A percentile compares a stretch with the other conserved stretches of the same genome.
These are phyloP conservation scores for Acromyrmex echinatior DNA, from an alignment of 1,140 invertebrate species.

Conservation along the genomic window DNA sequence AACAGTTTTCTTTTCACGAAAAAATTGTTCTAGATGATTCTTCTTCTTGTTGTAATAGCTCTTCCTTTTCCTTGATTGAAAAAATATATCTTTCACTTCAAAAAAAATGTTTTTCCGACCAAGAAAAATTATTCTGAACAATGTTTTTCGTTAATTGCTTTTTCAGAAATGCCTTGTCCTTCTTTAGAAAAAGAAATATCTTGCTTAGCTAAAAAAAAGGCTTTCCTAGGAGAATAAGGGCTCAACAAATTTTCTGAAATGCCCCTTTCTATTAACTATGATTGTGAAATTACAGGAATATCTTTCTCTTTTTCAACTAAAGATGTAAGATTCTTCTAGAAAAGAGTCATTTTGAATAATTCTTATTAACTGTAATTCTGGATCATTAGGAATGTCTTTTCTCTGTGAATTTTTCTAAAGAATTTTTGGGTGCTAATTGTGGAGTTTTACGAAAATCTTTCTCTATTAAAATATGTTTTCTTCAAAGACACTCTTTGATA, in stretches of 20 bases:
- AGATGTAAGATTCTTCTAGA: conserved; percentile 9
- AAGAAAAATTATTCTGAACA: not conserved
- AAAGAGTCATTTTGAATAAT: not conserved
- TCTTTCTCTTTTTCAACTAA: not conserved
- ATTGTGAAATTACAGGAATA: not conserved
- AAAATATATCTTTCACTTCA: not conserved
- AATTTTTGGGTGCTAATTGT: not conserved
- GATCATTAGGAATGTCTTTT: conserved; percentile 31
- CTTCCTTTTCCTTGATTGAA: not conserved
- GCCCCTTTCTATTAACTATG: not conserved
- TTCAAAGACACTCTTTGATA: not conserved
- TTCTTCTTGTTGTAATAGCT: not conserved
- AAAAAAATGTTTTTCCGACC: not conserved
- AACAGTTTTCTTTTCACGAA: not conserved
- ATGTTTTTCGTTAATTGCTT: not conserved
- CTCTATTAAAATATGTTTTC: not conserved
- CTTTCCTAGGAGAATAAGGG: not conserved
- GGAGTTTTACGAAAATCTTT: not conserved
- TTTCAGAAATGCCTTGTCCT: not conserved
- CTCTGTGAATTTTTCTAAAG: not conserved
- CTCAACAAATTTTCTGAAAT: not conserved
- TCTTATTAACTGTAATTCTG: conserved; percentile 7
- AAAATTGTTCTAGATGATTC: not conserved
- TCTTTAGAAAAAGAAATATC: not conserved
- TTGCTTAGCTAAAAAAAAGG: not conserved